Conservation (phyloP, 2,888 invertebrate species). For the Leptothorax acervorum region DNA sequence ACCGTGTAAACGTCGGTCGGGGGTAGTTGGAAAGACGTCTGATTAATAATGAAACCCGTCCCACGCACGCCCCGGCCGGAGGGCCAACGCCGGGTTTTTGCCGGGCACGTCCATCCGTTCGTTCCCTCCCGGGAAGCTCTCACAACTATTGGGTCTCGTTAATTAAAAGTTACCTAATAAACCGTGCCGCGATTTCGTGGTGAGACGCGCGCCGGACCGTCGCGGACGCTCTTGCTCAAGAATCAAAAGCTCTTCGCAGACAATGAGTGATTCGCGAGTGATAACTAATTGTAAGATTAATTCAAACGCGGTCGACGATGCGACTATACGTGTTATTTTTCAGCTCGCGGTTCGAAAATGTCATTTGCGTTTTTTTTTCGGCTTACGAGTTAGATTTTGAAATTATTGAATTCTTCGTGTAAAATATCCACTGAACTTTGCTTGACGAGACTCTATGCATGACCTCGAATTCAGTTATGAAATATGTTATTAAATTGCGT, state of each 20-base stretch:
- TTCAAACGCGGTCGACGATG: slow-evolving; percentile 17
- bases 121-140: slow-evolving; percentile 36
- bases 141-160: slow-evolving; percentile 62
- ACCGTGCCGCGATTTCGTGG: slow-evolving; percentile 51
- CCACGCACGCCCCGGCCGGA: slow-evolving; percentile 50
- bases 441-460: not conserved
- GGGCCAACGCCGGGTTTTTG: slow-evolving; percentile 59
- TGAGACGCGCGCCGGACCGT: slow-evolving; percentile 10
- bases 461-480: not conserved
- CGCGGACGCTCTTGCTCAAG: slow-evolving; percentile 13
- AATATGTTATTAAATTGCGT: not conserved
- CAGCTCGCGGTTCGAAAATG: slow-evolving; percentile 38
- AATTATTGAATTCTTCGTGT: not conserved
- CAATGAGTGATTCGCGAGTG: too few species aligned
- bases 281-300: not conserved
- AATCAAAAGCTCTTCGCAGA: not conserved
- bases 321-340: slow-evolving; percentile 35
- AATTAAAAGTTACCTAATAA: slow-evolving; percentile 68
- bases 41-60: slow-evolving; percentile 69
- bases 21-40: slow-evolving; percentile 64
- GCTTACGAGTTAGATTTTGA: not conserved
- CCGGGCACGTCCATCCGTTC: slow-evolving; percentile 47
- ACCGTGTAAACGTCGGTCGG: slow-evolving; percentile 61
- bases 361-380: not conserved
- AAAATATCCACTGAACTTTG: not conserved